These are phyloP conservation scores for Eubasilissa regina DNA, from an alignment of 1,140 invertebrate genomes.

Conservation along the genomic window DNA sequence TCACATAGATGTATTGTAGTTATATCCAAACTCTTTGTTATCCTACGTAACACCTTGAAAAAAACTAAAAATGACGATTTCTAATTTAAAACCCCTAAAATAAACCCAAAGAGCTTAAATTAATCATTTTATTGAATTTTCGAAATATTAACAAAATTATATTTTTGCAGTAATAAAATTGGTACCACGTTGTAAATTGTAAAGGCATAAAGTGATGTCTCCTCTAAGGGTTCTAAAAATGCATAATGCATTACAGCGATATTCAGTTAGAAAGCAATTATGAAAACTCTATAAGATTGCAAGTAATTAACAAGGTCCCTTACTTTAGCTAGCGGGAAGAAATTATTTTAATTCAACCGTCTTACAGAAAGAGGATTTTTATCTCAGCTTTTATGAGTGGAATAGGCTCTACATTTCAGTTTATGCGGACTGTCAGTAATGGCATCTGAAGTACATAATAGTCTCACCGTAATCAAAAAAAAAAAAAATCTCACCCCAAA, in stretches of 20 bases:
- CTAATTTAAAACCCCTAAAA: too few species aligned
- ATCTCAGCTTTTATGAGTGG: constrained; percentile 7
- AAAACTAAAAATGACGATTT: too few species aligned
- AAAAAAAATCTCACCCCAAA: not conserved
- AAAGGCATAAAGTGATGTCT: not conserved
- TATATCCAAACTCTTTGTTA: too few species aligned
- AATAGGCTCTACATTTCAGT: constrained; percentile 25
- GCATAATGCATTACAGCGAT: constrained; percentile 25
- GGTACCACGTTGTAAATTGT: too few species aligned
- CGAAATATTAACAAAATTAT: too few species aligned
- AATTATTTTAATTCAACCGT: constrained; percentile 30
- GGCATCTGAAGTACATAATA: constrained; percentile 29
- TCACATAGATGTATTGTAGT: too few species aligned
- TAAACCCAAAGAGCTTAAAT: too few species aligned
- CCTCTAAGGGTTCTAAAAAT: constrained; percentile 3
- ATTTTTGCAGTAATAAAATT: too few species aligned
- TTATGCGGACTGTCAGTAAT: not conserved
- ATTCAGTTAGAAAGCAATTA: constrained; percentile 3
- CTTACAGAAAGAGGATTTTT: not conserved
- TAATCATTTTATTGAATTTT: too few species aligned
- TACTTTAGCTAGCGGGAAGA: not conserved
- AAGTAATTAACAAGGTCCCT: constrained; percentile 12
- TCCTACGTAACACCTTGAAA: too few species aligned
- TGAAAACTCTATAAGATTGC: constrained; percentile 1
- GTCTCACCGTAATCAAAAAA: not conserved